Conservation (phyloP, 1,140 invertebrate genomes). For the Matsumurasca onukii region DNA sequence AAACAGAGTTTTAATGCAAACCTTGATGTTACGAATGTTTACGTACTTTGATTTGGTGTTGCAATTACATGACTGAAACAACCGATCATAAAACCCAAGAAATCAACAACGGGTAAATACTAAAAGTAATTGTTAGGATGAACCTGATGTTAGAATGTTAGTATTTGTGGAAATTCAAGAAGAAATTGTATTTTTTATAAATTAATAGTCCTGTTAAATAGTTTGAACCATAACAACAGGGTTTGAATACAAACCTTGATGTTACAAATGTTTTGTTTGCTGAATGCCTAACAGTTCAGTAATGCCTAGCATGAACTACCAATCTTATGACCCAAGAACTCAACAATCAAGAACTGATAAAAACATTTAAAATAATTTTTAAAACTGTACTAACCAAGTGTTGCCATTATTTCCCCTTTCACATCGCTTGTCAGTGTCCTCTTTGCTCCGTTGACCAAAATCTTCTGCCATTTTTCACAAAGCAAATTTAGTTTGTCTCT, state of each 20-base stretch:
- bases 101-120: no score
- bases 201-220: neutral
- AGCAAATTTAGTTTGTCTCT: neutral
- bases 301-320: neutral
- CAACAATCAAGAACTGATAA: neutral
- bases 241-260: neutral
- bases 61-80: no score
- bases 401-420: neutral
- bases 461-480: neutral
- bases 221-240: neutral
- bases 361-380: neutral
- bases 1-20: no score
- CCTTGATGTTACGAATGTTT: no score
- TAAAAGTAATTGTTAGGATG: no score
- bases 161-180: no score
- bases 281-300: neutral
- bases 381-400: neutral
- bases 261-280: neutral
- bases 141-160: no score
- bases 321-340: neutral
- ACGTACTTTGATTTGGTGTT: no score
- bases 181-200: neutral
- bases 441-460: neutral
- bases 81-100: no score
- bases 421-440: neutral